A percentile compares a stretch with the other conserved stretches of the same genome.
Evolutionary conservation across 2,113 vertebrate species (phyloP).

Genomic region (Amblyornis subalaris): DNA sequence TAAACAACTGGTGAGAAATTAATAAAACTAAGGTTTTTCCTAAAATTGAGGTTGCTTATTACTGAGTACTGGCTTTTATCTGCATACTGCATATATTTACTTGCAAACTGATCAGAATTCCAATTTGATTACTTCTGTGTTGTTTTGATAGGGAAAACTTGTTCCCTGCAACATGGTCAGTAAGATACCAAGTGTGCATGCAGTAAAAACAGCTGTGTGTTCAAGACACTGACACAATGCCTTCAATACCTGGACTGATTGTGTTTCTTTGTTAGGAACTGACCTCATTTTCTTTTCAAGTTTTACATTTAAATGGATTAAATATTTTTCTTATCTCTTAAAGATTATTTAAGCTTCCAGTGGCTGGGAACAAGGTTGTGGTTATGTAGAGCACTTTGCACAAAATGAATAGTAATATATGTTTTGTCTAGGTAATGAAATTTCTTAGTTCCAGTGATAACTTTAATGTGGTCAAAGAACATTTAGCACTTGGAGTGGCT

Average conservation of each 20-base stretch:
- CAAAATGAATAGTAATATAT: background rate
- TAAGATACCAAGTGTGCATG: background rate
- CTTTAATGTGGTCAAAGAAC: background rate
- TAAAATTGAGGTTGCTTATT: background rate
- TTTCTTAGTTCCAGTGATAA: background rate
- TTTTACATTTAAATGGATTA: background rate
- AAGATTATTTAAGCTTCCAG: background rate
- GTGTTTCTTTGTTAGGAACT: background rate
- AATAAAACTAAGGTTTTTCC: background rate
- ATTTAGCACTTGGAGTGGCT: background rate
- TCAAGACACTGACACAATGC: background rate
- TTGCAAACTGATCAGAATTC: background rate
- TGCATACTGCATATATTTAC: background rate
- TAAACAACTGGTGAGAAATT: background rate
- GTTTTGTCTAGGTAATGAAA: background rate
- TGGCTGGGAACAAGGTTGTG: background rate
- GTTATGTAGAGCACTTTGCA: background rate
- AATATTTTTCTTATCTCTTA: background rate
- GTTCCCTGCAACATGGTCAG: fast-evolving
- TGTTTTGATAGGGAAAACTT: background rate
- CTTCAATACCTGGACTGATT: background rate
- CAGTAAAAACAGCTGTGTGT: fast-evolving
- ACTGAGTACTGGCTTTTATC: background rate
- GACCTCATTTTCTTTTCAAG: background rate
- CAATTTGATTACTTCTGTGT: background rate